A percentile compares a stretch with the other conserved stretches of the same genome.
These are phyloP conservation scores for Malurus elegans DNA, from an alignment of 2,113 vertebrate genomes.

Conservation along the genomic window DNA sequence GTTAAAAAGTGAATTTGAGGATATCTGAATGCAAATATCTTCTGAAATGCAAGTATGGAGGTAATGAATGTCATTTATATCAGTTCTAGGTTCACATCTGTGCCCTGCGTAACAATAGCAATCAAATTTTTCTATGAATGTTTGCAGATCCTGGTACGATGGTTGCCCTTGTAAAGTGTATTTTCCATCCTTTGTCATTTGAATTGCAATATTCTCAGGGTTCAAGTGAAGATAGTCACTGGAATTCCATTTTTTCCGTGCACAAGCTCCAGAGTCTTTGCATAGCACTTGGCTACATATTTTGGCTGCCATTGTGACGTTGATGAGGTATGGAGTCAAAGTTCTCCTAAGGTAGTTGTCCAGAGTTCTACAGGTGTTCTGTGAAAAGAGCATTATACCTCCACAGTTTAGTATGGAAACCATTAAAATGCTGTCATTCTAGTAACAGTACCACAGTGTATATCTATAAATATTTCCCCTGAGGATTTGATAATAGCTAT, in stretches of 20 bases:
- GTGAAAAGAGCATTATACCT: conserved; percentile 6
- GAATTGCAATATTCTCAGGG: conserved; percentile 70
- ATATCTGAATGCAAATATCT: conserved; percentile 61
- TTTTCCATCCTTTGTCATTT: conserved; percentile 32
- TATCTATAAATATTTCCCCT: neutral
- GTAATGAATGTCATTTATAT: conserved; percentile 3
- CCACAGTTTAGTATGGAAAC: neutral
- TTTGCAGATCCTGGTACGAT: conserved; percentile 67
- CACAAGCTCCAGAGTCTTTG: conserved; percentile 78
- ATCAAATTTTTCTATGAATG: conserved; percentile 70
- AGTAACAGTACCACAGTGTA: neutral
- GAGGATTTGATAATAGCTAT: neutral
- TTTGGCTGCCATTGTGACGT: conserved; percentile 84
- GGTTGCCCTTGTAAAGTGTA: conserved; percentile 72
- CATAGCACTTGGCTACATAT: conserved; percentile 85
- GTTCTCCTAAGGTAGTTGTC: conserved; percentile 69
- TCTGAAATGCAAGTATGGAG: conserved; percentile 52
- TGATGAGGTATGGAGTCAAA: conserved; percentile 85
- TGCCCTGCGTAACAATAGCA: conserved; percentile 79
- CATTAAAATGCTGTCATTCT: neutral
- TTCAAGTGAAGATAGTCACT: conserved; percentile 84
- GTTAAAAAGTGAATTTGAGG: conserved; percentile 20
- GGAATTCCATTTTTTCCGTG: conserved; percentile 77
- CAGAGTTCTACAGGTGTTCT: conserved; percentile 75
- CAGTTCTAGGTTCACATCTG: conserved; percentile 46